Base-by-base conservation (phyloP, 2,797 vertebrate genomes). In the Eulemur mongoz region DNA sequence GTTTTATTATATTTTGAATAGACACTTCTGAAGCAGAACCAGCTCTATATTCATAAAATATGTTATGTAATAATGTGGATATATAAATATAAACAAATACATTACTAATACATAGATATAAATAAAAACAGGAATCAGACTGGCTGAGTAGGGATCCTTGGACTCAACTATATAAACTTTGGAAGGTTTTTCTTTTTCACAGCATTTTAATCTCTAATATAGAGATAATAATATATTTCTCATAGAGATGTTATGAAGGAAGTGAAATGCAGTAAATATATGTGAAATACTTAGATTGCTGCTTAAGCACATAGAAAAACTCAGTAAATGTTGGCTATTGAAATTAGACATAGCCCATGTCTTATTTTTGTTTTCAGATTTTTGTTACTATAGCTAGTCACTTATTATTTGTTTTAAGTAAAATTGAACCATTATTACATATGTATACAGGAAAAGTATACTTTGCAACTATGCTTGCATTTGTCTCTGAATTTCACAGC, bases 1-100 rank as follows among this genome's bases (percentile, higher is more conserved):
- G 22, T 90, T 90, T 87, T 30, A 65, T 18, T 93, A 25, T 54
- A 85, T 43, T 84, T 94, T 92, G n/a, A 90, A 81, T 3, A 85
- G 48, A 70, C 2, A 70, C 10, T 85, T 82, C 72, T 90, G 32
- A 88, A 70, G 8, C 18, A 92, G 3, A 91, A 52, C 1, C 20
- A 87, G 27, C 2, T 9, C 8, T 57, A 30, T 59, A 59, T 38
- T 48, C 76, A 61, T 72, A 69, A 95, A 61, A 67, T 27, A 88
- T 32, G 54, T 72, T 82, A 78, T 17, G 7, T 50, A n/a, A n/a
- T 57, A 79, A 63, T 59, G 65, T 83, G 38, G 4, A 40, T 27
- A 67, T 18, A 67, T 18, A n/a, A 65, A 9, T 9, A 65, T n/a
- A 67, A 30, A 38, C 13, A 15, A 57, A 57, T 57, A 57, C 10